Percentiles rank a stretch among this genome's conserved stretches.
phyloP scores from a whole-genome alignment of 2,113 vertebrate genomes.

The Nibea albiflora region DNA sequence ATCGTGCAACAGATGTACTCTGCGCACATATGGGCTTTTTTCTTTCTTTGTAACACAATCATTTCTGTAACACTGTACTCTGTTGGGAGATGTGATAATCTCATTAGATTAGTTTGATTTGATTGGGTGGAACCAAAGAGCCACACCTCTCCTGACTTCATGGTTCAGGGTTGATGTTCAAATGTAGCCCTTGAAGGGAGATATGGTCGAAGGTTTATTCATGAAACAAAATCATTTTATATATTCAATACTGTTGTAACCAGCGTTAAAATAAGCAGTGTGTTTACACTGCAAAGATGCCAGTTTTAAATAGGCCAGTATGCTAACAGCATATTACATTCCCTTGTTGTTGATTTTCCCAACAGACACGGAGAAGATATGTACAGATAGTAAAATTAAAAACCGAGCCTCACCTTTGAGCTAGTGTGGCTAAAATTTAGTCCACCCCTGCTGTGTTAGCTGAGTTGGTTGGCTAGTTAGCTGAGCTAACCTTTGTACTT shows the following conservation, averaged over 20 bases:
- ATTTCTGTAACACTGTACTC: background rate
- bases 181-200: too few relatives aligned
- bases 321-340: too few relatives aligned
- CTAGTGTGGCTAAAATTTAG: background rate
- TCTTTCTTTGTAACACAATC: background rate
- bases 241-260: background rate
- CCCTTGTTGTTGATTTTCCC: too few relatives aligned
- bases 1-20: too few relatives aligned
- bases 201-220: too few relatives aligned
- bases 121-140: background rate
- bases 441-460: background rate
- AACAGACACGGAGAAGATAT: too few relatives aligned
- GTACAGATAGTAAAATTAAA: background rate
- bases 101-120: background rate
- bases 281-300: background rate
- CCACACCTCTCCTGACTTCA: background rate
- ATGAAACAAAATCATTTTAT: background rate
- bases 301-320: too few relatives aligned
- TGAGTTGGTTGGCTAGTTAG: too few relatives aligned
- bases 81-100: background rate
- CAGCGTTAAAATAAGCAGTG: background rate
- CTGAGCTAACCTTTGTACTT: too few relatives aligned
- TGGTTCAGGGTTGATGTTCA: too few relatives aligned
- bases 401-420: background rate
- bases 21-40: background rate